A percentile compares a stretch with the other conserved stretches of the same genome.
These are phyloP conservation scores for Uria aalge DNA, from an alignment of 2,113 vertebrate genomes.

Conservation along the genomic window DNA sequence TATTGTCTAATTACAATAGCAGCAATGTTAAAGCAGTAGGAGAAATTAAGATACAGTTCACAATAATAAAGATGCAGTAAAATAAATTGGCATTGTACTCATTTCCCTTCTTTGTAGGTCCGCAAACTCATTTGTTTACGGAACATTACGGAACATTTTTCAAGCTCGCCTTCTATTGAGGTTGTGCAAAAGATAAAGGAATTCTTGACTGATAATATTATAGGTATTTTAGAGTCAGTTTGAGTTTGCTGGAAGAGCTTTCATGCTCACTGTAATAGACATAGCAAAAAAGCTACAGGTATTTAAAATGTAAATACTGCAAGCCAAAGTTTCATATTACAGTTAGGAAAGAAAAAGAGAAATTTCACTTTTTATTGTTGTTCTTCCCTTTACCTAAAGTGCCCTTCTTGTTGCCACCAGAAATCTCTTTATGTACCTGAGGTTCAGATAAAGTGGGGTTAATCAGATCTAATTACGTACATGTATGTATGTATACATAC, in stretches of 20 bases:
- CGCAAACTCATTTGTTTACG: background rate
- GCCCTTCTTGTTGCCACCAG: background rate
- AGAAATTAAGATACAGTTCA: background rate
- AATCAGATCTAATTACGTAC: background rate
- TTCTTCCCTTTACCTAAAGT: background rate
- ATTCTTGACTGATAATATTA: background rate
- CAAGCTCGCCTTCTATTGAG: background rate
- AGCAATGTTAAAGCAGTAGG: background rate
- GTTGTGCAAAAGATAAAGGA: background rate
- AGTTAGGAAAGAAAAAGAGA: background rate
- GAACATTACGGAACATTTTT: background rate
- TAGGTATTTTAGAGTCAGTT: background rate
- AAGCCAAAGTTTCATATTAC: background rate
- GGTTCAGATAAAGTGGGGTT: background rate
- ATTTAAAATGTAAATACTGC: background rate
- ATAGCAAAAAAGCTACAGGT: background rate
- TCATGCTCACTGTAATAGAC: background rate
- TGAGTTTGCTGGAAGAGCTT: background rate
- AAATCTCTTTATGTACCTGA: background rate
- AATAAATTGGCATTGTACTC: background rate
- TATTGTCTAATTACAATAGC: background rate
- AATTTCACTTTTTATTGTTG: background rate
- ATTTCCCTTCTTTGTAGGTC: background rate
- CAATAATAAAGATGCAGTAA: background rate
- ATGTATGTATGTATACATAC: background rate